Percentiles rank a stretch among this genome's conserved stretches.
phyloP scores from a whole-genome alignment of 2,888 invertebrate genomes.

The Ectobius pallidus region DNA sequence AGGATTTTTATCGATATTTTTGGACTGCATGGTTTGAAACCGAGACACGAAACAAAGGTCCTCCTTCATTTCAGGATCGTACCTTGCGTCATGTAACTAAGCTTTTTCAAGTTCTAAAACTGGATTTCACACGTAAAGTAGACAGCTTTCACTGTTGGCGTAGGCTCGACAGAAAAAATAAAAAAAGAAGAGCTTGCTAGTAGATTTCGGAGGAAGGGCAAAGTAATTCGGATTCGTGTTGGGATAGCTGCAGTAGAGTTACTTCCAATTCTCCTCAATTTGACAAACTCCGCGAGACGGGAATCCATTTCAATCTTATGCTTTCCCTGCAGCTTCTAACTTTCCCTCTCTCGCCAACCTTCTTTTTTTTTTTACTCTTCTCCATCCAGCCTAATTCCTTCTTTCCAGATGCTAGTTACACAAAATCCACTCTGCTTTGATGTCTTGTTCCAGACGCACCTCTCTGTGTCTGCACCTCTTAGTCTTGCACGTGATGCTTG shows the following conservation, averaged over 20 bases:
- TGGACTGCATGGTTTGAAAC: too few relatives aligned
- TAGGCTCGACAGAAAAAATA: too few relatives aligned
- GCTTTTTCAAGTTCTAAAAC: too few relatives aligned
- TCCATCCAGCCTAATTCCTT: conserved; percentile 7
- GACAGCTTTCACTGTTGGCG: too few relatives aligned
- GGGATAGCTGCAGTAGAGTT: neutral
- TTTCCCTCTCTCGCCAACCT: neutral
- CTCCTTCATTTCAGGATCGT: too few relatives aligned
- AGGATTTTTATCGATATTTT: too few relatives aligned
- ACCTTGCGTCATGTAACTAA: too few relatives aligned
- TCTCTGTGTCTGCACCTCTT: neutral
- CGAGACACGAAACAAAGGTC: too few relatives aligned
- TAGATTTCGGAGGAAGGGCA: too few relatives aligned
- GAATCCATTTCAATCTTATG: conserved; percentile 16
- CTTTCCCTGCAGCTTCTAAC: too few relatives aligned
- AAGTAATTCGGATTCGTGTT: neutral
- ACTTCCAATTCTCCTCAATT: conserved; percentile 16
- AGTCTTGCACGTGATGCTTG: neutral
- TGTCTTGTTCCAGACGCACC: neutral
- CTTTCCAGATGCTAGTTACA: neutral
- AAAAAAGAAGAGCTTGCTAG: too few relatives aligned
- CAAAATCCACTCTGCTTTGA: conserved; percentile 6
- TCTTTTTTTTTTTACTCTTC: neutral
- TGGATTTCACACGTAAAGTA: too few relatives aligned
- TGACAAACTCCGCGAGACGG: conserved; percentile 14